These are phyloP conservation scores for Varroa destructor DNA, from an alignment of 1,140 invertebrate genomes.

Conservation along the genomic window DNA sequence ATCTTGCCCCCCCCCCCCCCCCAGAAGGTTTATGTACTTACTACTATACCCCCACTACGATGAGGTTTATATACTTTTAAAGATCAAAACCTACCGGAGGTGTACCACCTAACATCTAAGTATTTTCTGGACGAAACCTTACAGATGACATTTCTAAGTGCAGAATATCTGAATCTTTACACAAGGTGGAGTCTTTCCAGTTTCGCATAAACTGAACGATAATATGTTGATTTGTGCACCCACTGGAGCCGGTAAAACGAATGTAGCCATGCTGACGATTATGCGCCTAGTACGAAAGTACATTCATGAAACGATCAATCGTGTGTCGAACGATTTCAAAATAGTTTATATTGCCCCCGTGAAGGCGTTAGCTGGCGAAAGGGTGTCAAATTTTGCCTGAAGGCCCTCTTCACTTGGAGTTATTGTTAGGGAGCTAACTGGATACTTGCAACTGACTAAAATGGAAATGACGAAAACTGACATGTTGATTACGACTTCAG, in stretches of 20 bases:
- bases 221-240: slow-evolving; percentile 92
- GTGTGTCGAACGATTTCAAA: slow-evolving; percentile 40
- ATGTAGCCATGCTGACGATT: slow-evolving; percentile 86
- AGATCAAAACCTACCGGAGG: neutral
- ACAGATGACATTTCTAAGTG: slow-evolving; percentile 68
- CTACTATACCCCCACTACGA: neutral
- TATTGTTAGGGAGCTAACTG: slow-evolving; percentile 78
- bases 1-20: neutral
- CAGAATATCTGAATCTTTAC: slow-evolving; percentile 75
- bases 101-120: neutral
- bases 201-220: slow-evolving; percentile 90
- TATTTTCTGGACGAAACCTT: neutral
- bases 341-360: slow-evolving; percentile 98
- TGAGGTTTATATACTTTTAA: neutral
- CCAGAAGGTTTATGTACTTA: neutral
- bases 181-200: slow-evolving; percentile 85
- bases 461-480: slow-evolving; percentile 86
- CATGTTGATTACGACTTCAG: slow-evolving; percentile 95
- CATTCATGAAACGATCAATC: slow-evolving; percentile 50
- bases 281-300: slow-evolving; percentile 76
- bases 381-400: slow-evolving; percentile 84
- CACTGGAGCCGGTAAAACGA: slow-evolving; percentile 94
- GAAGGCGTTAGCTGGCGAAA: slow-evolving; percentile 97
- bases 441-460: slow-evolving; percentile 94
- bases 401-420: slow-evolving; percentile 63